These are phyloP conservation scores for Mesorhabditis sp. DNA, from an alignment of 2,888 invertebrate species.

Conservation along the genomic window DNA sequence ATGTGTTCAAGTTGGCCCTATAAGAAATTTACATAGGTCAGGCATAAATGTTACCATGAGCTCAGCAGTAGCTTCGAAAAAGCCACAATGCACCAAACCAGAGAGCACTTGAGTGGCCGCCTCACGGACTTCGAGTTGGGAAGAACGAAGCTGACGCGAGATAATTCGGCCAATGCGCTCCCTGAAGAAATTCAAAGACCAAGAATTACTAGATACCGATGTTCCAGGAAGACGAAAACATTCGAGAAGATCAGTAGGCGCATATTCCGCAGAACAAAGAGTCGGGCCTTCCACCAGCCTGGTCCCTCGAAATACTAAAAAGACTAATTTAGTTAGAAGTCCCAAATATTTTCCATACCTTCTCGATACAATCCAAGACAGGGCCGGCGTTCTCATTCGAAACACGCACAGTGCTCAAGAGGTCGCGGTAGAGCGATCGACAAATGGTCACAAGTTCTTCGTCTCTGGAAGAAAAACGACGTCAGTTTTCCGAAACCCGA, in stretches of 20 bases:
- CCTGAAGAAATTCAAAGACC: neutral
- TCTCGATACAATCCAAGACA: conserved; percentile 20
- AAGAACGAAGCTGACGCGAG: neutral
- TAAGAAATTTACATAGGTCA: neutral
- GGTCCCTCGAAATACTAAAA: conserved; percentile 11
- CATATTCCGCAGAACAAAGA: conserved; percentile 61
- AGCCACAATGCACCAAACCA: conserved; percentile 80
- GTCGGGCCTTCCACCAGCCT: conserved; percentile 63
- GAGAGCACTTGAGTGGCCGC: conserved; percentile 78
- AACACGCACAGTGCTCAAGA: conserved; percentile 35
- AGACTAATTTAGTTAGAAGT: neutral
- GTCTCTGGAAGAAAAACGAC: conserved; percentile 34
- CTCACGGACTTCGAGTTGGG: conserved; percentile 69
- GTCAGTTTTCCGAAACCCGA: neutral
- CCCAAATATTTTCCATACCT: conserved; percentile 12
- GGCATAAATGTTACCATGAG: conserved; percentile 29
- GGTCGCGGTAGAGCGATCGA: conserved; percentile 24
- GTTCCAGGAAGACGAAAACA: conserved; percentile 58
- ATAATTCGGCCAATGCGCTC: no score
- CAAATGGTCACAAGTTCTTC: conserved; percentile 47
- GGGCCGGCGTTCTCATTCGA: conserved; percentile 15
- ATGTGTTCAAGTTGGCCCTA: neutral
- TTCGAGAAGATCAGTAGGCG: conserved; percentile 65
- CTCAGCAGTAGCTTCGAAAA: conserved; percentile 64
- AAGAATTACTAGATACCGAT: conserved; percentile 13